Evolutionary conservation across 2,113 vertebrate species (phyloP).

Genomic region (Albula glossodonta): DNA sequence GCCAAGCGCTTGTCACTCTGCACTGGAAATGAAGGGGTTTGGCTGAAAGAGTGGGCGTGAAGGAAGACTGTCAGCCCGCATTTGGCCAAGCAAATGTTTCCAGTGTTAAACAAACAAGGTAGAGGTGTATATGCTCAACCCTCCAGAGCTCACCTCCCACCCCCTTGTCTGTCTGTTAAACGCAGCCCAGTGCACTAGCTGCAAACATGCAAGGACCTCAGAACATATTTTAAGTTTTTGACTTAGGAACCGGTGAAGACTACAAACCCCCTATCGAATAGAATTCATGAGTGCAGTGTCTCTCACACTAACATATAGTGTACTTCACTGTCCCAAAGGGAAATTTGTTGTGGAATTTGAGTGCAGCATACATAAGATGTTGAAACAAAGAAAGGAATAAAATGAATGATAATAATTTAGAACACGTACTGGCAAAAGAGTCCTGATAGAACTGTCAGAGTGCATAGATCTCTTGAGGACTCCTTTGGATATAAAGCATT

Average conservation of each 20-base stretch:
- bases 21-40: neutral
- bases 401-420: neutral
- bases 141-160: neutral
- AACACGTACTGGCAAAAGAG: neutral
- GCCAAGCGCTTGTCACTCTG: neutral
- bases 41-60: neutral
- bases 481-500: neutral
- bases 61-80: neutral
- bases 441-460: neutral
- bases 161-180: neutral
- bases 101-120: conserved; percentile 13
- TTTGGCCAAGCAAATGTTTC: neutral
- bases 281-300: too few species aligned
- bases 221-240: neutral
- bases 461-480: neutral
- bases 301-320: too few species aligned
- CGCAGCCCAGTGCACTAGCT: neutral
- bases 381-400: neutral
- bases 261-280: too few species aligned
- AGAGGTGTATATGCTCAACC: neutral
- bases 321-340: neutral
- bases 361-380: neutral
- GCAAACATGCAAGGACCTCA: neutral
- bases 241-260: neutral
- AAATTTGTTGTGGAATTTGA: neutral